A percentile compares a stretch with the other conserved stretches of the same genome.
Conservation (phyloP, 2,888 invertebrate species). For the Drosophila cracens region DNA sequence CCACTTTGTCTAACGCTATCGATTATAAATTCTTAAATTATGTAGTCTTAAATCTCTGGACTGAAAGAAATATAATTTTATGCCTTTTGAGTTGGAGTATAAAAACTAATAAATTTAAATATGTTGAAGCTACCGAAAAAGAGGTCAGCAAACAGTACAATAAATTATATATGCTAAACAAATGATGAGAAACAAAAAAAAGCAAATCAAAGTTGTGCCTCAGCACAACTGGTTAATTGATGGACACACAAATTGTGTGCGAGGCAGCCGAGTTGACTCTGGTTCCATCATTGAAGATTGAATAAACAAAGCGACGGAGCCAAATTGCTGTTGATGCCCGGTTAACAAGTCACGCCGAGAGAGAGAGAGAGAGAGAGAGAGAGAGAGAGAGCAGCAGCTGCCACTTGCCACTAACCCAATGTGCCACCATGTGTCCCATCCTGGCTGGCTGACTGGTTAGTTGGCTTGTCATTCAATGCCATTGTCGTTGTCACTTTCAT, state of each 20-base stretch:
- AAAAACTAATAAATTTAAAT: not conserved
- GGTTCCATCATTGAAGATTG: conserved; percentile 19
- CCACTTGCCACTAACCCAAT: conserved; percentile 15
- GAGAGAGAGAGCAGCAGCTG: conserved; percentile 54
- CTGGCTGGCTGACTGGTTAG: not conserved
- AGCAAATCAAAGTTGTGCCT: not conserved
- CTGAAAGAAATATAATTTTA: not conserved
- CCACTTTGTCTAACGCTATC: not conserved
- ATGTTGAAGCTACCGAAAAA: not conserved
- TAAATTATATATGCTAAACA: not conserved
- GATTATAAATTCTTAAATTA: not conserved
- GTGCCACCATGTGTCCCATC: conserved; percentile 4
- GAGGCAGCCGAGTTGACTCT: not conserved
- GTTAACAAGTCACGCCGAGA: conserved; percentile 70
- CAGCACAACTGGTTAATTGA: not conserved
- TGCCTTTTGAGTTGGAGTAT: not conserved
- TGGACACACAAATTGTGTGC: not conserved
- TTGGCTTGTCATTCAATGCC: conserved; percentile 55
- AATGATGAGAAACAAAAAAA: not conserved
- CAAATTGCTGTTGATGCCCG: conserved; percentile 47
- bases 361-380: conserved; percentile 30
- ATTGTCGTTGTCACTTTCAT: conserved; percentile 71
- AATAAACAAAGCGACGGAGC: conserved; percentile 33
- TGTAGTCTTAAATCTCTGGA: not conserved
- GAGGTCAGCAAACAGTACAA: not conserved